phyloP scores from a whole-genome alignment of 2,797 vertebrate species.

The Oceanodroma leucorhoa region DNA sequence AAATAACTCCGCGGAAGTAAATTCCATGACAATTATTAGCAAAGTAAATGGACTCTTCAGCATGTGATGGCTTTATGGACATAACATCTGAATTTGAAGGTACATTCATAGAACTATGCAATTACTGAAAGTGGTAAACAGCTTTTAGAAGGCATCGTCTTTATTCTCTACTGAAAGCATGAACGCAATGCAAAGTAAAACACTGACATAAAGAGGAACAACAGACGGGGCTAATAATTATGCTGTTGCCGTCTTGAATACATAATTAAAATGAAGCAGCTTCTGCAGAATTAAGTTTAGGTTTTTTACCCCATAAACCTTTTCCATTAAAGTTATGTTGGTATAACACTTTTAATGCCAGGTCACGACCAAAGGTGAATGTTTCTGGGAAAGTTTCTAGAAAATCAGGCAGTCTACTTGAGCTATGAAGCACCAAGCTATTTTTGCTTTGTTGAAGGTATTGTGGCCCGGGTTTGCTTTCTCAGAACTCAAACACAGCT shows the following conservation, averaged over 20 bases:
- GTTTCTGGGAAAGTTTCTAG: not conserved
- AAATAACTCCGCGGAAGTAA: not conserved
- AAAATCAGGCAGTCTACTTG: not conserved
- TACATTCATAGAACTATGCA: not conserved
- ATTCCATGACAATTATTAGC: not conserved
- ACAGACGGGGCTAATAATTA: not conserved
- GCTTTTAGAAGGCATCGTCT: not conserved
- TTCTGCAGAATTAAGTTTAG: not conserved
- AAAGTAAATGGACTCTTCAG: not conserved
- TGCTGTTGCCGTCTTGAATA: not conserved
- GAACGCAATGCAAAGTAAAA: not conserved
- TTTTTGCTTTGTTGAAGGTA: not conserved
- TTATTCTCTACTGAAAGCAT: not conserved
- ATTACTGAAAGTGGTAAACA: conserved; percentile 1
- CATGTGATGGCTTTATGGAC: not conserved
- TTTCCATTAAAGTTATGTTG: not conserved
- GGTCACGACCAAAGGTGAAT: not conserved
- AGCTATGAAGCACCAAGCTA: not conserved
- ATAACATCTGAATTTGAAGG: not conserved
- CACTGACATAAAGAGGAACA: not conserved
- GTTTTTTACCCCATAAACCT: not conserved
- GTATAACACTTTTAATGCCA: not conserved
- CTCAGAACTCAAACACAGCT: not conserved
- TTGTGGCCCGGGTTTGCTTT: not conserved
- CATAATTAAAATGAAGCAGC: not conserved